These are phyloP conservation scores for Drosophila nigrodunni DNA, from an alignment of 1,140 invertebrate genomes.

Conservation along the genomic window DNA sequence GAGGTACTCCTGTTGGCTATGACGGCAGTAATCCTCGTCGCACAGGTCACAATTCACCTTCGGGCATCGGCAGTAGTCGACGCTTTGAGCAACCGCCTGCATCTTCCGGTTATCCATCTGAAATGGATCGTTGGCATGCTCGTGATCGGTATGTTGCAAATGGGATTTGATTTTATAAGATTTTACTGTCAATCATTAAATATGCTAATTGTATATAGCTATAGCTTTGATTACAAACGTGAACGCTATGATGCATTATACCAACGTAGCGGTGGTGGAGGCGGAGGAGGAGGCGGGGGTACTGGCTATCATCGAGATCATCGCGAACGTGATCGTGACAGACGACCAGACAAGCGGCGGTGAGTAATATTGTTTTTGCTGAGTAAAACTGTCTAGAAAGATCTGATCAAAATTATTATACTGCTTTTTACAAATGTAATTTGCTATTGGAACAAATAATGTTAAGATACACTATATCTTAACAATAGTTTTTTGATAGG, in stretches of 20 bases:
- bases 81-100: slow-evolving; percentile 60
- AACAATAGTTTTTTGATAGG: too few relatives aligned
- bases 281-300: slow-evolving; percentile 34
- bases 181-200: slow-evolving; percentile 3
- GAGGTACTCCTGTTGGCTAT: slow-evolving; percentile 47
- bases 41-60: slow-evolving; percentile 64
- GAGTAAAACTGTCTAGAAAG: neutral
- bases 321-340: slow-evolving; percentile 86
- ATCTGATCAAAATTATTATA: too few relatives aligned
- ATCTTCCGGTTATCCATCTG: slow-evolving; percentile 56
- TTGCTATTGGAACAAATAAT: too few relatives aligned
- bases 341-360: slow-evolving; percentile 86
- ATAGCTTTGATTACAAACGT: slow-evolving; percentile 75
- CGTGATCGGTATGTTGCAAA: slow-evolving; percentile 68
- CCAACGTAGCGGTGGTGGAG: slow-evolving; percentile 51
- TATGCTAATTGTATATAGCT: slow-evolving; percentile 43
- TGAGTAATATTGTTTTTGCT: slow-evolving; percentile 48
- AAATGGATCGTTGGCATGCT: slow-evolving; percentile 63
- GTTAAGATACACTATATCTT: too few relatives aligned
- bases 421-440: too few relatives aligned
- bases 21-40: slow-evolving; percentile 55
- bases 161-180: neutral
- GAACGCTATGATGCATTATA: slow-evolving; percentile 77
- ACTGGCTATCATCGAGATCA: slow-evolving; percentile 84
- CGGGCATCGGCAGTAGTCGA: slow-evolving; percentile 41